Base-by-base conservation (phyloP, 37 sponge, comb jelly and placozoan species). In the Petrosia ficiformis region DNA sequence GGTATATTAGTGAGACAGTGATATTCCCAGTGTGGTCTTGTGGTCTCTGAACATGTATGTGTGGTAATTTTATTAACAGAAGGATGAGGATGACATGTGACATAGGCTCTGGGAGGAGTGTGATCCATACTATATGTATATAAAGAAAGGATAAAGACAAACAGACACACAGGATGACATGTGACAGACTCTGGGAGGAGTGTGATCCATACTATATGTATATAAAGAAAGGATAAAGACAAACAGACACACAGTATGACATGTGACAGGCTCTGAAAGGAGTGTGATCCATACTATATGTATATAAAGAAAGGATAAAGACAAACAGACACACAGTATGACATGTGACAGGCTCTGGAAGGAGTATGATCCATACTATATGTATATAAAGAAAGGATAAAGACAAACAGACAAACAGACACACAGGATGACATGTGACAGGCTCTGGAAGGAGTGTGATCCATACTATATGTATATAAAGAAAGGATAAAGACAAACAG, bases 31-130 rank as follows among this genome's bases (percentile, higher is more conserved):
- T 72, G 56, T 21, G 84, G 83, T 0, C 32, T 35, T 19, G 11
- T 56, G 6, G 66, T 39, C 36, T 31, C 22, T 33, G 52, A 61
- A 0, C 64, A 63, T 10, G 56, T 65, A 2, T 80, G 54, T 2
- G 84, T 91, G 36, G 56, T 42, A 2, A 91, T 59, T 32, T 67
- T 74, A 28, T 82, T 80, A 34, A 83, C 71, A 25, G 24, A 67
- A 59, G 87, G 84, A 65, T 91, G 92, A 35, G 84, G 84, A 38
- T 86, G 92, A 6, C 76, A 30, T 8, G 72, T 82, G 33, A 86
- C 87, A 59, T 86, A 91, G 0, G 73, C 59, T 80, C 59, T 54
- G 1, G 82, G 73, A 42, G 29, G 22, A 43, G n/a, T n/a, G n/a
- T 36, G 25, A 11, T 44, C 68, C 4, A 33, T 1, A 0, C 80